Conservation (phyloP, 2,888 invertebrate genomes). For the Cheilosia grossa region DNA sequence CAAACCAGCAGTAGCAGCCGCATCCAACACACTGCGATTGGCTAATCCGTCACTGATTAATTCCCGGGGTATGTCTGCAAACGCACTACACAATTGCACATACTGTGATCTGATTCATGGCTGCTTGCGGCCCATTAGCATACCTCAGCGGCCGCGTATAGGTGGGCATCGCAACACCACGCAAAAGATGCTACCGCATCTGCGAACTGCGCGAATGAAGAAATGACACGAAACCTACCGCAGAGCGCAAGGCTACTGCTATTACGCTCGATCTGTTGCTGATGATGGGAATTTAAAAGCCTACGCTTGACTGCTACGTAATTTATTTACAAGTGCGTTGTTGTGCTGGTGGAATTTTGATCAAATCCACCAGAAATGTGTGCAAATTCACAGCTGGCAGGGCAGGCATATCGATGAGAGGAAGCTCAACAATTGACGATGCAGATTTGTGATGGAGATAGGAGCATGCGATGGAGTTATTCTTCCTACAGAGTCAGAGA, state of each 20-base stretch:
- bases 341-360: slow-evolving; percentile 31
- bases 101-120: slow-evolving; percentile 39
- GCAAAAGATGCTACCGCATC: slow-evolving; percentile 1
- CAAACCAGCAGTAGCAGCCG: slow-evolving; percentile 28
- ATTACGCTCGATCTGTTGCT: slow-evolving; percentile 13
- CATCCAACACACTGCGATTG: slow-evolving; percentile 18
- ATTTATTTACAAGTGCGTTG: slow-evolving; percentile 49
- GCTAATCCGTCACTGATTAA: slow-evolving; percentile 29
- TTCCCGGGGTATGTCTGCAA: slow-evolving; percentile 22
- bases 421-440: background rate
- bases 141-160: background rate
- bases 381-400: slow-evolving; percentile 36
- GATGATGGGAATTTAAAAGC: slow-evolving; percentile 43
- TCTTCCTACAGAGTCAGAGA: slow-evolving; percentile 9
- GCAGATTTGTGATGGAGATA: slow-evolving; percentile 11
- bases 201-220: background rate
- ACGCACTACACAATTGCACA: slow-evolving; percentile 30
- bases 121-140: slow-evolving; percentile 40
- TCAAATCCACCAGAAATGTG: slow-evolving; percentile 36
- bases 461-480: background rate
- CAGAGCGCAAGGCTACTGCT: slow-evolving; percentile 15
- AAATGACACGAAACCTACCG: slow-evolving; percentile 34
- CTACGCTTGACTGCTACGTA: slow-evolving; percentile 35
- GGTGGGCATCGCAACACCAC: slow-evolving; percentile 31
- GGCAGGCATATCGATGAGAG: background rate